Base-by-base conservation (phyloP, 1,140 invertebrate genomes). In the Luehdorfia chinensis region DNA sequence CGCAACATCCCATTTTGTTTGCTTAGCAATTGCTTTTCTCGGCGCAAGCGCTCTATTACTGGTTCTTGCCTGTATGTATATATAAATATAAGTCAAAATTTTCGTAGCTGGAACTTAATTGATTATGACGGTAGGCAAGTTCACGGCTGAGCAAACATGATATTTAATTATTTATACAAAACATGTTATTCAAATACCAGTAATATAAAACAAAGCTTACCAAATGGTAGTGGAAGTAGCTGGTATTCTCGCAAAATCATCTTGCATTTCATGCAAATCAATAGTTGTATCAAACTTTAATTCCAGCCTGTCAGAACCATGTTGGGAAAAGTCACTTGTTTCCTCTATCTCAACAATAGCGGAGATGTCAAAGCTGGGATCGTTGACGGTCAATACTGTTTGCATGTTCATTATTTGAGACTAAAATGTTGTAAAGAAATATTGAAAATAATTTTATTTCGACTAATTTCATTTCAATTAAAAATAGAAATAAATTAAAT, bases 1-100 rank as follows among this genome's bases (percentile, higher is more conserved):
- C 85, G 71, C n/a, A 88, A 62, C 15, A 87, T 72, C 1, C 65
- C 50, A 32, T 88, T 88, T 52, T 88, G 87, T 53, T 87, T 88
- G n/a, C 60, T 54, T 0, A 79, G 63, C 23, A 84, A 47, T 27
- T 87, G 83, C 31, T 88, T 88, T 37, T 88, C 87, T 36, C 78
- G 59, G 8, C 84, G 69, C 2, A 88, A 47, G 14, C 85, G 68
- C 4, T 88, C 84, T 48, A 87, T 69, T 8, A 86, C 36, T 1
- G 77, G 72, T 41, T 88, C 85, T 61, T 86, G 81, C 84, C 87
- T 88, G 39, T 8, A 50, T 55, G 9, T 1, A 27, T 3, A 8
- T 27, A 27, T 2, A 4, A 21, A 27, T 2, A 1, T 27, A n/a
- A n/a, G n/a, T n/a, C n/a, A n/a, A n/a, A n/a, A n/a, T n/a, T n/a